phyloP scores from a whole-genome alignment of 2,113 vertebrate genomes.

The Cercocebus atys region DNA sequence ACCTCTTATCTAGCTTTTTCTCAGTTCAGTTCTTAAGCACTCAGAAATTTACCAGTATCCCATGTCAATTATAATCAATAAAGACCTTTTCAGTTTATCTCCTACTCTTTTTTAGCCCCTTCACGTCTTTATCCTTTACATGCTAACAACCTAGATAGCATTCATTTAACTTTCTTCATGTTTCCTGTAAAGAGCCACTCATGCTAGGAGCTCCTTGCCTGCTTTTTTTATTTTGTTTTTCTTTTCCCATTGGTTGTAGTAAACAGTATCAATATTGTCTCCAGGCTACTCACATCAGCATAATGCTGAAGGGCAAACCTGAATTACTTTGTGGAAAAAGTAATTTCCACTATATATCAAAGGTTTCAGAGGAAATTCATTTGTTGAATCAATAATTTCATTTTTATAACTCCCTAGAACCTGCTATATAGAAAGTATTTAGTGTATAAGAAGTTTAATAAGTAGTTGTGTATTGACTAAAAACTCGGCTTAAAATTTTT shows the following conservation, averaged over 20 bases:
- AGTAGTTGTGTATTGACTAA: not conserved
- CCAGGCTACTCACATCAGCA: not conserved
- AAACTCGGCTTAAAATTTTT: not conserved
- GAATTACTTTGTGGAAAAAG: conserved; percentile 40
- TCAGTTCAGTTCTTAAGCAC: not conserved
- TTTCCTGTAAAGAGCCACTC: not conserved
- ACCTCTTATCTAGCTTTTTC: not conserved
- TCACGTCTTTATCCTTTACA: not conserved
- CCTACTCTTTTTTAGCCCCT: not conserved
- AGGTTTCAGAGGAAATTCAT: conserved; percentile 1
- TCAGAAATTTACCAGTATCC: not conserved
- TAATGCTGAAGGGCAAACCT: not conserved
- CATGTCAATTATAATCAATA: not conserved
- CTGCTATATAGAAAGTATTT: not conserved
- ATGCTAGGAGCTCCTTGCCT: not conserved
- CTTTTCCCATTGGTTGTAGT: not conserved
- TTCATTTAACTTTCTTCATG: not conserved
- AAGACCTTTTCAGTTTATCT: not conserved
- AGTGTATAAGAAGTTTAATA: not conserved
- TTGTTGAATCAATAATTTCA: not conserved
- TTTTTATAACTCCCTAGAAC: not conserved
- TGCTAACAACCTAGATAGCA: not conserved
- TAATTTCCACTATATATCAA: not conserved
- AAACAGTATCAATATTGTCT: not conserved
- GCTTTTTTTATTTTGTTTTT: not conserved